phyloP scores from a whole-genome alignment of 1,140 invertebrate genomes.

The Panulirus ornatus region DNA sequence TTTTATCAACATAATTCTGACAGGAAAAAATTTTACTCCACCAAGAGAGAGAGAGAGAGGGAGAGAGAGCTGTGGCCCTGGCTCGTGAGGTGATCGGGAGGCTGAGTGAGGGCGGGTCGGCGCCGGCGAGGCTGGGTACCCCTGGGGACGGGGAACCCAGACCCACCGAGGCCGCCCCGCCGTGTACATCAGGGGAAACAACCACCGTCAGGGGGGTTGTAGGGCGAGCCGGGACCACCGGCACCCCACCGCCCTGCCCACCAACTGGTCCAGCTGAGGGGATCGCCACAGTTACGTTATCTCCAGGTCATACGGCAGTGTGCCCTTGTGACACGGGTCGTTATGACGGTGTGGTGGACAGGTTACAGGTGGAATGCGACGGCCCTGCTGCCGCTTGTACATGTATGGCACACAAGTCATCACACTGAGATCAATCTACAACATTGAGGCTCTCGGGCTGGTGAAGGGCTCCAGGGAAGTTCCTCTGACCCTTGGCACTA shows the following conservation, averaged over 20 bases:
- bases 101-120: constrained; percentile 1
- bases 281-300: not conserved
- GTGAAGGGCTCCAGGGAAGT: not conserved
- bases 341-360: not conserved
- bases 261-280: not conserved
- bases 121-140: not conserved
- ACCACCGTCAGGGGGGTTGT: constrained; percentile 34
- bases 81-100: not conserved
- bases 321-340: not conserved
- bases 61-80: not conserved
- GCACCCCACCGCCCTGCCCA: not conserved
- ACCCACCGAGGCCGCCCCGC: not conserved
- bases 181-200: constrained; percentile 19
- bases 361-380: not conserved
- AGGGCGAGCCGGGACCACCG: constrained; percentile 15
- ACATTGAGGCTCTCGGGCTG: not conserved
- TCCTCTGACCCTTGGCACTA: constrained; percentile 14
- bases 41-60: too few species aligned
- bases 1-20: too few species aligned
- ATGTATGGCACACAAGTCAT: constrained; percentile 72
- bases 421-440: constrained; percentile 66
- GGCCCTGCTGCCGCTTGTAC: constrained; percentile 46
- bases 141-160: not conserved
- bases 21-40: too few species aligned
- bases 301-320: not conserved